Conservation (phyloP, 2,113 vertebrate genomes). For the Agapornis roseicollis region DNA sequence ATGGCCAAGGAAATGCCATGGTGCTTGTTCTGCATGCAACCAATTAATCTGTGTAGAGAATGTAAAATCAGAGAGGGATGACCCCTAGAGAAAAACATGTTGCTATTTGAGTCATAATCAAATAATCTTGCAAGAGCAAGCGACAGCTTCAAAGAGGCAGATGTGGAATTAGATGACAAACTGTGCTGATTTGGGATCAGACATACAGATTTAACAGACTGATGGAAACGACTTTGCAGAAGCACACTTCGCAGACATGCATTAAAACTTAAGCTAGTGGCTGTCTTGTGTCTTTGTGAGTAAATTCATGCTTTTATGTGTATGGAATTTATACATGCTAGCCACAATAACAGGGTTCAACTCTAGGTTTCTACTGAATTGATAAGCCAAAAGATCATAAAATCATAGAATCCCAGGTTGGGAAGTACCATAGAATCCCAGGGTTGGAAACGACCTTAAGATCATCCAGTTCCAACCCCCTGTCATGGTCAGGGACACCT, state of each 20-base stretch:
- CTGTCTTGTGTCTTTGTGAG: not conserved
- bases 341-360: not conserved
- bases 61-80: slow-evolving; percentile 28
- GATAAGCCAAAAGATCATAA: not conserved
- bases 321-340: not conserved
- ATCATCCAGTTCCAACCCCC: not conserved
- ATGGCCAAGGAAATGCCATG: not conserved
- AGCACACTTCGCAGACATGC: not conserved
- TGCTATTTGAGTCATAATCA: slow-evolving; percentile 68
- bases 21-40: slow-evolving; percentile 32
- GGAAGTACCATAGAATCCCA: too few species aligned
- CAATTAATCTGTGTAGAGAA: slow-evolving; percentile 45
- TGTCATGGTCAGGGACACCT: not conserved
- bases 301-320: not conserved
- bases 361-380: not conserved
- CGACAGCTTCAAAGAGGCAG: slow-evolving; percentile 61
- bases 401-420: not conserved
- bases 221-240: not conserved
- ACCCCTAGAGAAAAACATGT: slow-evolving; percentile 51
- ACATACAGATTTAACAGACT: not conserved
- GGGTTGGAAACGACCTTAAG: not conserved
- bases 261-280: not conserved
- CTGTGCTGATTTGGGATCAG: not conserved
- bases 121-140: slow-evolving; percentile 20
- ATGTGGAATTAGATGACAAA: slow-evolving; percentile 35